Base-by-base conservation (phyloP, 2,113 vertebrate genomes). In the Litocranius walleri region DNA sequence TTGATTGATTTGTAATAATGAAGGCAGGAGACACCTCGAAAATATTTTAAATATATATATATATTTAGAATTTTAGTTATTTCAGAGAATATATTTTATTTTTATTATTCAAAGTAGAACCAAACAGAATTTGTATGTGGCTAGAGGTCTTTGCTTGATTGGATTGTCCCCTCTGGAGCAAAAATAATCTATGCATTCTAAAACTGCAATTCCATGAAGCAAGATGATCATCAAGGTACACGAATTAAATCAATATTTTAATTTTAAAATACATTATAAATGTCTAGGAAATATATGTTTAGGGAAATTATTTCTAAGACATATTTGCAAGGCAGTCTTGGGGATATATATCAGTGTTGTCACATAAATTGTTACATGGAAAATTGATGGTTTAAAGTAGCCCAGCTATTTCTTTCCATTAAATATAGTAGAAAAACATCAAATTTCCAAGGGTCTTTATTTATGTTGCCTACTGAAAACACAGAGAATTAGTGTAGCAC, bases 171-270 rank as follows among this genome's bases (percentile, higher is more conserved):
- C 84, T 80, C 40, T 96, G 84, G 96, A 90, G 45, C n/a, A 97
- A 97, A 33, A 98, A 93, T 93, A 98, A 97, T 59, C 85, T 87
- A 92, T 95, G 48, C 2, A 95, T 98, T 97, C 57, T 95, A 91
- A 97, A 97, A 97, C 77, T 98, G 61, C 67, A 96, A 14, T 97
- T 95, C 64, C 77, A 78, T 90, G 88, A 98, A 98, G 36, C n/a
- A 97, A 96, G 84, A 97, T 94, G 61, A 98, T 96, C 94, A 95
- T 96, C 93, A 98, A 96, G 93, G 95, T 96, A 93, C 36, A 95
- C 62, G 96, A 96, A 92, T 98, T 96, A 97, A 98, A 98, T 98
- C 98, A 98, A 97, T 98, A 98, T 97, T 97, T 98, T 98, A 98
- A 98, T 98, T 98, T 98, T 97, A 84, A 97, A 83, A 54, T 96